Base-by-base conservation (phyloP, 1,140 invertebrate genomes). In the Drosophila tani region DNA sequence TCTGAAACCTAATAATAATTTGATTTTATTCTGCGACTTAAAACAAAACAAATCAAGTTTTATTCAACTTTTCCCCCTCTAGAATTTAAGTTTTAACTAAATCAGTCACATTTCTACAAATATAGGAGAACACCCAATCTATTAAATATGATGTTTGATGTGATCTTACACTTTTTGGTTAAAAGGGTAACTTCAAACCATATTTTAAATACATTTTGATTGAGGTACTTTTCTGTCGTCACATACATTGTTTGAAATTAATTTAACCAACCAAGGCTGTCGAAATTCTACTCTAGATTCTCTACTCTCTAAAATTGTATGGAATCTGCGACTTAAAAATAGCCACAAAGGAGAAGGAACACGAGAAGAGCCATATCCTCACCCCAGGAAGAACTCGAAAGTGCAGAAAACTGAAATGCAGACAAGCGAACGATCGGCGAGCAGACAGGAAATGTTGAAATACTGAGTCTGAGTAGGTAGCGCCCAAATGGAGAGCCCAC, bases 371-470 rank as follows among this genome's bases (percentile, higher is more conserved):
- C 14, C 53, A 11, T 55, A 17, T 14, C 29, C 67, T 38, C 38
- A 45, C 29, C 55, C 38, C 45, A 71, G 67, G 35, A 70, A 49
- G 35, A 70, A 49, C 45, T 49, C n/a, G 3, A 19, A 57, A 15
- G 21, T 24, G 19, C 21, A 47, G 27, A 35, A 43, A 24, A 29
- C 38, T 29, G 38, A 66, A 43, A 38, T 21, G 32, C 40, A 46
- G 62, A 66, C 43, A 68, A 45, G 49, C 67, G 14, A 24, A 51
- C 47, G 69, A 73, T 73, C 65, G 29, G 45, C 32, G 35, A 35
- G 38, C 43, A 59, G 51, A 38, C 53, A 73, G 69, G 67, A 60
- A 73, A 71, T 71, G 19, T 53, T 58, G 21, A 69, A 56, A 67
- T 14, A 12, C 27, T 40, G 60, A 65, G 35, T 50, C 27, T 40